These are phyloP conservation scores for Dryocosmus kuriphilus DNA, from an alignment of 2,888 invertebrate genomes.

Conservation along the genomic window DNA sequence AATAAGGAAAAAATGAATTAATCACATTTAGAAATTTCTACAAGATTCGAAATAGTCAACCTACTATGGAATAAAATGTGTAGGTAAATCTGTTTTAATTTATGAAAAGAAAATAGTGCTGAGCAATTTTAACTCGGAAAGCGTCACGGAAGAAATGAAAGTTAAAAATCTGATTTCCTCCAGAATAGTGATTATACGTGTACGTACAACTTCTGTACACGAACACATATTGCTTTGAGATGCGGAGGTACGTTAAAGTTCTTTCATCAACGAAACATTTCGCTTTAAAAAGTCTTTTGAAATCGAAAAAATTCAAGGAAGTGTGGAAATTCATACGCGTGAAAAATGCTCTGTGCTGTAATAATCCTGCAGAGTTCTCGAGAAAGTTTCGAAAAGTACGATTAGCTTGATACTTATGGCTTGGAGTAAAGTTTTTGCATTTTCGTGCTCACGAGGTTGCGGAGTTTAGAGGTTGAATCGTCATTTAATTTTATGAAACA, in stretches of 20 bases:
- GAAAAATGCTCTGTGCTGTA: background rate
- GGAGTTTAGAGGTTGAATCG: background rate
- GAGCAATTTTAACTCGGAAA: constrained; percentile 5
- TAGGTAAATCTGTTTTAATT: background rate
- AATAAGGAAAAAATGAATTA: no score
- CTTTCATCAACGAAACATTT: constrained; percentile 25
- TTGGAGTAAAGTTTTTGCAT: constrained; percentile 1
- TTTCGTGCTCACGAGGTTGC: background rate
- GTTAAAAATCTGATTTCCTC: constrained; percentile 34
- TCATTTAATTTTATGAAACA: background rate
- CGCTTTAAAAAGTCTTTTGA: background rate
- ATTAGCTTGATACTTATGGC: constrained; percentile 14
- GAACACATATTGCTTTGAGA: background rate
- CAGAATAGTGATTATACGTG: constrained; percentile 10
- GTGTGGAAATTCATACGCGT: background rate
- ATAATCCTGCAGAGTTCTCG: background rate
- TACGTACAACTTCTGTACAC: background rate
- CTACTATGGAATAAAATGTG: background rate
- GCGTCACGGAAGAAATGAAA: constrained; percentile 6
- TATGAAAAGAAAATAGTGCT: background rate
- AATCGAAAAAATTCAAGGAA: constrained; percentile 6
- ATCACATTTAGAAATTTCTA: no score
- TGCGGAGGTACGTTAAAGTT: constrained; percentile 3
- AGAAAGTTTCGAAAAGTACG: background rate
- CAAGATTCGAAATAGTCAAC: no score